Evolutionary conservation across 2,888 invertebrate species (phyloP).

Genomic region (Ectemnius cavifrons): DNA sequence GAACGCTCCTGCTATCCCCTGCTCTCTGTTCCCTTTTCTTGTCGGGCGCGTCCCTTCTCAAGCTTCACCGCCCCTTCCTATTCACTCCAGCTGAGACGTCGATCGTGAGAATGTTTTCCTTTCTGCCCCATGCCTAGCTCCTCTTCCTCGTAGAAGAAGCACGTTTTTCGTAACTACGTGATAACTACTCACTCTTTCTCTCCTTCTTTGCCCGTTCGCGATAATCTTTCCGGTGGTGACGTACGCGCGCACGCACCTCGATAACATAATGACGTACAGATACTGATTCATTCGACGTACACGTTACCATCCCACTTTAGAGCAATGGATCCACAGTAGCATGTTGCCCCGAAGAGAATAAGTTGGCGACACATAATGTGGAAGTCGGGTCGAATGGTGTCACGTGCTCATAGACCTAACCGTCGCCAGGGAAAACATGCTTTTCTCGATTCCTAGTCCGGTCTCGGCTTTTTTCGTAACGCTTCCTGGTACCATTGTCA

Average conservation of each 20-base stretch:
- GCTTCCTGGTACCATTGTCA: no score
- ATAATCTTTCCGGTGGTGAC: slow-evolving; percentile 3
- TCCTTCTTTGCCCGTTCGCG: background rate
- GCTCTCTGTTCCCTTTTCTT: background rate
- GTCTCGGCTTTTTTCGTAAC: no score
- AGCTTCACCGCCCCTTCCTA: background rate
- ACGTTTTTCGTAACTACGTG: slow-evolving; percentile 7
- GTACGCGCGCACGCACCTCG: background rate
- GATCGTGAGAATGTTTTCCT: slow-evolving; percentile 6
- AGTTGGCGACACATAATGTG: no score
- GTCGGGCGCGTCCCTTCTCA: slow-evolving; percentile 1
- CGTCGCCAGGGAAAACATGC: no score
- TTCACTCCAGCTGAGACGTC: background rate
- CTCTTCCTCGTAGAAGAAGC: background rate
- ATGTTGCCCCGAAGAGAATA: no score
- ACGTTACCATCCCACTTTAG: no score
- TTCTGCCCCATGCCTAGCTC: slow-evolving; percentile 4
- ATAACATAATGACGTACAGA: background rate
- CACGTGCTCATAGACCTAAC: no score
- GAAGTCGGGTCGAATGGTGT: no score
- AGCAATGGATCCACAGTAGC: no score
- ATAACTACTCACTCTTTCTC: background rate
- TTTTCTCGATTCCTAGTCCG: no score
- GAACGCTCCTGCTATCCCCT: background rate
- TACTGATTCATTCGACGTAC: background rate